These are phyloP conservation scores for Gasteruption jaculator DNA, from an alignment of 2,888 invertebrate genomes.

Conservation along the genomic window DNA sequence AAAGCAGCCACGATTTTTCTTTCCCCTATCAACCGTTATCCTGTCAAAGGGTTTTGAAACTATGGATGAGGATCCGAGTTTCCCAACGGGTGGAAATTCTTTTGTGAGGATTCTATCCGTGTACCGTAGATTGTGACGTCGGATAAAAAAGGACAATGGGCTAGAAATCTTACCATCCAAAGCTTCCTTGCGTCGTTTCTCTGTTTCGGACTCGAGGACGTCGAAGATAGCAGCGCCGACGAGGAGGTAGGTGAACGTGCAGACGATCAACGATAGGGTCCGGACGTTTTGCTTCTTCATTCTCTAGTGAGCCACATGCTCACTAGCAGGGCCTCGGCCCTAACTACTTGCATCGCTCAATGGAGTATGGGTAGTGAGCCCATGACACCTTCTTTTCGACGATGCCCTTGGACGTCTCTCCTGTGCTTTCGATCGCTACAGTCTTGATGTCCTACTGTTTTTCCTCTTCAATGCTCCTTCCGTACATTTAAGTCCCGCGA, in stretches of 20 bases:
- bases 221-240: conserved; percentile 99
- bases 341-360: conserved; percentile 51
- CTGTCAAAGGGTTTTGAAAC: too few species aligned
- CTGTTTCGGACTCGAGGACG: conserved; percentile 96
- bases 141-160: neutral
- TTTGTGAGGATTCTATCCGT: too few species aligned
- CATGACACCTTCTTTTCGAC: conserved; percentile 34
- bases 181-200: conserved; percentile 84
- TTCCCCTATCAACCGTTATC: too few species aligned
- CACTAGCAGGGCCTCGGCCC: conserved; percentile 54
- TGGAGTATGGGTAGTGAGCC: conserved; percentile 43
- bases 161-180: conserved; percentile 66
- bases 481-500: conserved; percentile 33
- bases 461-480: conserved; percentile 37
- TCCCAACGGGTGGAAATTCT: too few species aligned
- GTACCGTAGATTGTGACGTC: too few species aligned
- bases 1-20: too few species aligned
- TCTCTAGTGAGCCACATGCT: conserved; percentile 68
- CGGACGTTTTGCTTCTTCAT: conserved; percentile 99
- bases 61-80: too few species aligned
- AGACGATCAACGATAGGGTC: conserved; percentile 99
- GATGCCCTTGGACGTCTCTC: too few species aligned
- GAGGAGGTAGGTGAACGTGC: conserved; percentile 98
- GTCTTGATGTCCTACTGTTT: conserved; percentile 36
- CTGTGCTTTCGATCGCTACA: too few species aligned